phyloP scores from a whole-genome alignment of 2,888 invertebrate genomes.

The Harpalus rubripes region DNA sequence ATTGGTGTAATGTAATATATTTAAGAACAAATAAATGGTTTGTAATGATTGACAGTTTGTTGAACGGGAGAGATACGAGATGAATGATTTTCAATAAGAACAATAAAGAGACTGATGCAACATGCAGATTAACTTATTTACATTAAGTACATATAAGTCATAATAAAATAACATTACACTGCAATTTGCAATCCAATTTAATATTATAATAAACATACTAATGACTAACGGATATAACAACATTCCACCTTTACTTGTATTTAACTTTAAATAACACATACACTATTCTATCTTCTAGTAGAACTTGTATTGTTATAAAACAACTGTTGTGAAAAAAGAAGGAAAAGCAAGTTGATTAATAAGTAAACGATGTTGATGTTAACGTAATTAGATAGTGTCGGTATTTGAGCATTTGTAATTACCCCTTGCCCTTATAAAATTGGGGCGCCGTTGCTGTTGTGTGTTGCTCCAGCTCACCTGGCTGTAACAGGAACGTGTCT shows the following conservation, averaged over 20 bases:
- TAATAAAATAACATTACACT: constrained; percentile 2
- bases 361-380: constrained; percentile 9
- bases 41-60: constrained; percentile 46
- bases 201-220: too few species aligned
- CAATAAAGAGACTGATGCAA: constrained; percentile 35
- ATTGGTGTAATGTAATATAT: constrained; percentile 32
- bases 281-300: too few species aligned
- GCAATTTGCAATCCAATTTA: neutral
- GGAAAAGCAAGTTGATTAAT: too few species aligned
- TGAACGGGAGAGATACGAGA: constrained; percentile 21
- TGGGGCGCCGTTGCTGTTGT: constrained; percentile 18
- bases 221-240: neutral
- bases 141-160: neutral
- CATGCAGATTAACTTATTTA: constrained; percentile 9
- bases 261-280: too few species aligned
- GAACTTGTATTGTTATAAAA: too few species aligned
- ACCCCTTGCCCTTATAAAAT: too few species aligned
- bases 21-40: constrained; percentile 48
- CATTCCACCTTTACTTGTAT: too few species aligned
- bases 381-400: constrained; percentile 27
- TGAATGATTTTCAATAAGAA: constrained; percentile 27
- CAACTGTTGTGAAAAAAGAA: too few species aligned
- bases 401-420: constrained; percentile 1
- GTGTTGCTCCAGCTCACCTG: constrained; percentile 36
- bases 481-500: constrained; percentile 46